Base-by-base conservation (phyloP, 2,113 vertebrate genomes). In the Apteryx owenii region DNA sequence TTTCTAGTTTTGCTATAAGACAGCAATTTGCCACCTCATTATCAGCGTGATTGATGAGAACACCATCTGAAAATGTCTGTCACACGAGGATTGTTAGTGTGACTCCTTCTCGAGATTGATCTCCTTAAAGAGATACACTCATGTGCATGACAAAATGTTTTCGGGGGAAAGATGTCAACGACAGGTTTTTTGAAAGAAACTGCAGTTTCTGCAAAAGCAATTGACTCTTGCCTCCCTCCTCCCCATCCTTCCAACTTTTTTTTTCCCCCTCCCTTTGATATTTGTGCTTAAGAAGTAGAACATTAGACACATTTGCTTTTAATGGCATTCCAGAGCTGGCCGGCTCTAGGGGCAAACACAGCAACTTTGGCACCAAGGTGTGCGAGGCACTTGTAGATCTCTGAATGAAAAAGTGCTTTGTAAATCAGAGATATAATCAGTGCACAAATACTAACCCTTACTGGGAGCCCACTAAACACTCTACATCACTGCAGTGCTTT, bases 11-110 rank as follows among this genome's bases (percentile, higher is more conserved):
- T 97, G 95, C 95, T 96, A 94, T 97, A 97, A 97, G 97, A 98
- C 97, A 98, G 97, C 97, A 97, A 98, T 98, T 98, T 98, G 98
- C 98, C 98, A 98, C 97, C 98, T 98, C 98, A 95, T 98, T 98
- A 97, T 97, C 97, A 97, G 97, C 19, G 93, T 98, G 98, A 98
- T 98, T 98, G 97, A 98, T 98, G 98, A 97, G 97, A 84, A 64
- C 91, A 72, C 95, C 80, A 88, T 96, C 77, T 96, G 90, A 94
- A 97, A 92, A 96, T 62, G 93, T 91, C 93, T 77, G 71, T 95
- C 97, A 97, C 96, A 71, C n/a, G 85, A 86, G 85, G 95, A 96
- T 93, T 95, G 96, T 95, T 85, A 90, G 96, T 28, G 79, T 95
- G 36, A 94, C 94, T 95, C 87, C 94, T 38, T 76, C 96, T 48